Conservation (phyloP, 1,140 invertebrate species). For the Ostrea denselamellosa region DNA sequence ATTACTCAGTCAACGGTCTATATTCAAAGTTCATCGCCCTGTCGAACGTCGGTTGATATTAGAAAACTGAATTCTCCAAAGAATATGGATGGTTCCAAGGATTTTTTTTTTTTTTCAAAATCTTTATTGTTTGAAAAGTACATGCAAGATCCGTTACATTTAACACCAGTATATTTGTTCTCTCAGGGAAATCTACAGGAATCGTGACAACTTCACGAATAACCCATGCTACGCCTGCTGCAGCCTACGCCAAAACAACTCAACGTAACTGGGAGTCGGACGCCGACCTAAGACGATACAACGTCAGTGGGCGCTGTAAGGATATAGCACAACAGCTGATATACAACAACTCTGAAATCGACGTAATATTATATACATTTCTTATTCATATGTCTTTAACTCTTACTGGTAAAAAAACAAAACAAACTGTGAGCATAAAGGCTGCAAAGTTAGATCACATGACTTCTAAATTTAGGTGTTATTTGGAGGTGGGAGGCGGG, state of each 20-base stretch:
- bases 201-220: constrained; percentile 94
- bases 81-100: too few relatives aligned
- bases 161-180: not conserved
- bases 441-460: too few relatives aligned
- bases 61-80: too few relatives aligned
- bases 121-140: too few relatives aligned
- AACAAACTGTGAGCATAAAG: too few relatives aligned
- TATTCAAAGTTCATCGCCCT: too few relatives aligned
- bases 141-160: too few relatives aligned
- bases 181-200: constrained; percentile 87
- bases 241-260: constrained; percentile 89
- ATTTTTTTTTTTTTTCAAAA: too few relatives aligned
- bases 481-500: constrained; percentile 66
- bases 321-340: constrained; percentile 77
- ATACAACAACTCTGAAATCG: constrained; percentile 62
- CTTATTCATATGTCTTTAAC: too few relatives aligned
- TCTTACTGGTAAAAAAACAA: too few relatives aligned
- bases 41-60: too few relatives aligned
- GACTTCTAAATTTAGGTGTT: constrained; percentile 59
- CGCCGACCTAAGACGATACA: constrained; percentile 47
- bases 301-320: constrained; percentile 66
- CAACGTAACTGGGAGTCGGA: constrained; percentile 78
- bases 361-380: constrained; percentile 47
- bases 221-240: constrained; percentile 94
- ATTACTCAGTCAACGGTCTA: too few relatives aligned